phyloP scores from a whole-genome alignment of 1,140 invertebrate species.

The Chionoecetes opilio region DNA sequence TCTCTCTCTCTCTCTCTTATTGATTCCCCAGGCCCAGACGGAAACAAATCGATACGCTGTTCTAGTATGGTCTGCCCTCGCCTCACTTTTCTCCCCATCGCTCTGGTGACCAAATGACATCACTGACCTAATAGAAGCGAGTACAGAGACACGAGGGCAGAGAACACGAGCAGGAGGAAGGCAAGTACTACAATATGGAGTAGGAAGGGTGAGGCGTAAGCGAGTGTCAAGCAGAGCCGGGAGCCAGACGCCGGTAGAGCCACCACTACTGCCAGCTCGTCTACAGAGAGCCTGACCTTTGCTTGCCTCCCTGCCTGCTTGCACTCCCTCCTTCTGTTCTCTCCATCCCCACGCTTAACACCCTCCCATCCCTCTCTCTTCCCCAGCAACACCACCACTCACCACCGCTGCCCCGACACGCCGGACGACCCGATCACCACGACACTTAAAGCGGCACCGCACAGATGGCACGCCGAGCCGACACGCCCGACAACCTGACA shows the following conservation, averaged over 20 bases:
- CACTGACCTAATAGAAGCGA: neutral
- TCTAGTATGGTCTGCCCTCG: constrained; percentile 35
- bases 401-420: constrained; percentile 12
- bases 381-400: neutral
- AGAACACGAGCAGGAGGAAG: neutral
- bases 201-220: neutral
- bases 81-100: constrained; percentile 21
- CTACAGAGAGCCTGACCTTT: neutral
- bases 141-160: neutral
- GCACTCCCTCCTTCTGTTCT: neutral
- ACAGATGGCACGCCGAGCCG: neutral
- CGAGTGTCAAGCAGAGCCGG: neutral
- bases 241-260: constrained; percentile 1
- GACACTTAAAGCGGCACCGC: neutral
- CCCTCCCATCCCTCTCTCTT: neutral
- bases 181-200: neutral
- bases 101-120: constrained; percentile 2
- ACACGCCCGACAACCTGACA: too few species aligned
- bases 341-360: neutral
- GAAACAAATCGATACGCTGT: constrained; percentile 59
- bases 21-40: constrained; percentile 50
- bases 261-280: neutral
- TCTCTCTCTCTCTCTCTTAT: constrained; percentile 59
- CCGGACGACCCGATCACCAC: constrained; percentile 13
- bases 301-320: neutral